phyloP scores from a whole-genome alignment of 2,797 vertebrate genomes.

The Pseudochirops corinnae region DNA sequence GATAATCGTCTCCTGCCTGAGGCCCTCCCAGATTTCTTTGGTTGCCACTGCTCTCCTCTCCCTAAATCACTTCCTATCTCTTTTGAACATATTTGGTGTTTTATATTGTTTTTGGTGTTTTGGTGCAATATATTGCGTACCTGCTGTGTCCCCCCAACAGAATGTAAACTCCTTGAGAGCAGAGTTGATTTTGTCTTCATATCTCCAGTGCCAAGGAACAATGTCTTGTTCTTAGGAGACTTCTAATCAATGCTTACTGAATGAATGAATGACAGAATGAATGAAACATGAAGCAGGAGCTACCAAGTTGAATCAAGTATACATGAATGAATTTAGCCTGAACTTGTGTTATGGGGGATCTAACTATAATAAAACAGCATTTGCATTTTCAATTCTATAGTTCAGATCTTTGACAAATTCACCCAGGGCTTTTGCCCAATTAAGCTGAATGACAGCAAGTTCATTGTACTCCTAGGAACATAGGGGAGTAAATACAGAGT shows the following conservation, averaged over 20 bases:
- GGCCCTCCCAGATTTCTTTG: not conserved
- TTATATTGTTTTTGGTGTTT: not conserved
- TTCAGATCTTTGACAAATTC: conserved; percentile 17
- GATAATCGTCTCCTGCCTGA: not conserved
- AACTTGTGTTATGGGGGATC: not conserved
- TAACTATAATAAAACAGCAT: not conserved
- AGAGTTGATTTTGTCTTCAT: not conserved
- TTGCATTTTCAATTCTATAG: not conserved
- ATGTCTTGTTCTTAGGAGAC: not conserved
- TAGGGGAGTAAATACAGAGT: not conserved
- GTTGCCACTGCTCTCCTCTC: not conserved
- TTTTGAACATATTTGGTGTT: not conserved
- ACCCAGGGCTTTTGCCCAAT: not conserved
- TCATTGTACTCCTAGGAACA: not conserved
- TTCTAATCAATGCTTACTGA: not conserved
- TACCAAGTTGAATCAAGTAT: not conserved
- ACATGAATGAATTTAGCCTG: conserved; percentile 2
- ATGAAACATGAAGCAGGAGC: not conserved
- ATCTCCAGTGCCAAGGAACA: not conserved
- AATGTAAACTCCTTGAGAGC: not conserved
- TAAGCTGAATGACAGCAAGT: not conserved
- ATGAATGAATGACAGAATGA: not conserved
- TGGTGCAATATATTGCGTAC: not conserved
- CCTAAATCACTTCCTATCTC: not conserved
- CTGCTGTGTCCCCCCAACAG: not conserved